Evolutionary conservation across 2,797 vertebrate genomes (phyloP).

Genomic region (Sebastes itinus): DNA sequence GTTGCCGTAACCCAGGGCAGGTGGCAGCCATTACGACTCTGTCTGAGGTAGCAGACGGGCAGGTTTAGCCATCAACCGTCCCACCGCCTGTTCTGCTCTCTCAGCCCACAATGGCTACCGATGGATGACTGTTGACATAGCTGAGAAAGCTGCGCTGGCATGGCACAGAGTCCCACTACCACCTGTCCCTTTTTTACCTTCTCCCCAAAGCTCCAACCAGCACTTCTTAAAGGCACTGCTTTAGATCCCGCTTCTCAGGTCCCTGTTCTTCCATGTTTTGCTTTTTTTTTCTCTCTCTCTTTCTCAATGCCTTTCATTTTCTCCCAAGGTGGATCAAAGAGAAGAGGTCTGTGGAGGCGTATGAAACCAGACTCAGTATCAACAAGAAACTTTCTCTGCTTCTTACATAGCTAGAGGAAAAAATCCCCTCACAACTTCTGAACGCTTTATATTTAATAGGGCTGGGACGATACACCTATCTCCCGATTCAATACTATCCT

Average conservation of each 20-base stretch:
- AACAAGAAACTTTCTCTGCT: slow-evolving; percentile 49
- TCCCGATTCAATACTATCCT: too few species aligned
- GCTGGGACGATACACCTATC: too few species aligned
- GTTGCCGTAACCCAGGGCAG: slow-evolving; percentile 48
- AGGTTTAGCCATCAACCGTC: slow-evolving; percentile 36
- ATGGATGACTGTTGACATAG: slow-evolving; percentile 30
- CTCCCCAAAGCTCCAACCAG: not conserved
- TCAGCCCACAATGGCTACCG: not conserved
- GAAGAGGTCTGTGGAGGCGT: slow-evolving; percentile 54
- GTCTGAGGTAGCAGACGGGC: slow-evolving; percentile 52
- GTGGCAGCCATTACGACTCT: slow-evolving; percentile 61
- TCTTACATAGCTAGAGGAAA: not conserved
- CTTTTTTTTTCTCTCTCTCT: slow-evolving; percentile 13
- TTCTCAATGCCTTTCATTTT: slow-evolving; percentile 49
- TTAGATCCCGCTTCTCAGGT: slow-evolving; percentile 18
- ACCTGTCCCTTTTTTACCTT: not conserved
- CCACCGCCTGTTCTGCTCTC: slow-evolving; percentile 16
- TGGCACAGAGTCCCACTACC: slow-evolving; percentile 1
- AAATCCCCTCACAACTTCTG: not conserved
- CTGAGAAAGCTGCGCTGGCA: not conserved
- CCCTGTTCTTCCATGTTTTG: slow-evolving; percentile 7
- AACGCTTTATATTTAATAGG: not conserved
- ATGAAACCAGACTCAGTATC: slow-evolving; percentile 53
- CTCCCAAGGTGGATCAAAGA: slow-evolving; percentile 69
- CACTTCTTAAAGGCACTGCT: slow-evolving; percentile 10